Conservation (phyloP, 2,113 vertebrate genomes). For the Hystrix brachyura region DNA sequence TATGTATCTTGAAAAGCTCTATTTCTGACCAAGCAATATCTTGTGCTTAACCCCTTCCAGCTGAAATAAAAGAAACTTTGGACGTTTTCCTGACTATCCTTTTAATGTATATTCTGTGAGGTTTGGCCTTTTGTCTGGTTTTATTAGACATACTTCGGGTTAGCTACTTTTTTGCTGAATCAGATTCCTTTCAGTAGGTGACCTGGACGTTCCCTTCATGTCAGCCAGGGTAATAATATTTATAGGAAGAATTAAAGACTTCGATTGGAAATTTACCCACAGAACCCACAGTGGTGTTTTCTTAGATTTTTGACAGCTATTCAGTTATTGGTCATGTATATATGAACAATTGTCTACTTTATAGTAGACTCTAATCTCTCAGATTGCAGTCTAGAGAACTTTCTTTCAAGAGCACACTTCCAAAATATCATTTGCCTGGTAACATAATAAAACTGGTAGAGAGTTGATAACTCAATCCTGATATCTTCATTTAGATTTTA, state of each 20-base stretch:
- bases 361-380: slow-evolving; percentile 2
- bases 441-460: slow-evolving; percentile 34
- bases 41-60: slow-evolving; percentile 85
- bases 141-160: slow-evolving; percentile 71
- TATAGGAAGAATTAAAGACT: slow-evolving; percentile 64
- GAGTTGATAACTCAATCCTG: slow-evolving; percentile 17
- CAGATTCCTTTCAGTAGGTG: slow-evolving; percentile 73
- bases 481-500: slow-evolving; percentile 68
- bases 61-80: slow-evolving; percentile 76
- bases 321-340: slow-evolving; percentile 60
- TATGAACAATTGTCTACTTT: slow-evolving; percentile 56
- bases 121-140: slow-evolving; percentile 74
- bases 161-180: slow-evolving; percentile 73
- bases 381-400: slow-evolving; percentile 62
- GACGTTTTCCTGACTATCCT: slow-evolving; percentile 64
- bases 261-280: slow-evolving; percentile 38
- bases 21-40: slow-evolving; percentile 78
- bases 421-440: slow-evolving; percentile 44
- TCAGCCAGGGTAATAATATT: slow-evolving; percentile 70
- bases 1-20: slow-evolving; percentile 74
- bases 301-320: slow-evolving; percentile 62
- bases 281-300: slow-evolving; percentile 55
- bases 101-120: slow-evolving; percentile 65
- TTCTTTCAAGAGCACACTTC: slow-evolving; percentile 60
- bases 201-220: slow-evolving; percentile 73